phyloP scores from a whole-genome alignment of 92 coral and sea anemone genomes.

The Zoanthus sociatus region DNA sequence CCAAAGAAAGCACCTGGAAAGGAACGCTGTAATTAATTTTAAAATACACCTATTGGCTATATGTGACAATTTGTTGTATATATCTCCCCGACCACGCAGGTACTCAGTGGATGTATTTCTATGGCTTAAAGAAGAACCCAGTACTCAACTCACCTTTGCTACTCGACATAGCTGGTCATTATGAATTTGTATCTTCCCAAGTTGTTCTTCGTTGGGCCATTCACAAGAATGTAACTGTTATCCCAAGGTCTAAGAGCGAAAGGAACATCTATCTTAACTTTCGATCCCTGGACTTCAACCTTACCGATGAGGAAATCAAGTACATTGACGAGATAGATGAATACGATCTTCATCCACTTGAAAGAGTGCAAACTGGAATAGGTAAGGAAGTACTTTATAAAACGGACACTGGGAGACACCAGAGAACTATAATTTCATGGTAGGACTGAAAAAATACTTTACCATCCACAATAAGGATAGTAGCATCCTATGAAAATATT shows the following conservation, averaged over 20 bases:
- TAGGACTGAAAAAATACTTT: too few species aligned
- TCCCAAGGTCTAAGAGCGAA: constrained; percentile 91
- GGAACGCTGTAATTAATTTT: too few species aligned
- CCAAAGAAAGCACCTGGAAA: too few species aligned
- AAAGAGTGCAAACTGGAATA: constrained; percentile 67
- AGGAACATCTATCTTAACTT: constrained; percentile 89
- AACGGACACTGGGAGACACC: neutral
- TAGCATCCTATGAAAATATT: too few species aligned
- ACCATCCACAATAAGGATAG: too few species aligned
- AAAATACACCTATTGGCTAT: too few species aligned
- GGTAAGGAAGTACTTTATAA: constrained; percentile 43
- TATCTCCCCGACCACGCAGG: constrained; percentile 54
- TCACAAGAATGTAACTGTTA: constrained; percentile 90
- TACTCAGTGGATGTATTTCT: constrained; percentile 84
- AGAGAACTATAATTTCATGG: neutral
- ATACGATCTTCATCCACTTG: constrained; percentile 85
- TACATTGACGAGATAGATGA: constrained; percentile 77
- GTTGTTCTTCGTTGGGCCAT: constrained; percentile 94
- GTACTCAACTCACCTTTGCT: constrained; percentile 74
- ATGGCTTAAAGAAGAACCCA: constrained; percentile 90
- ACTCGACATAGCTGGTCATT: constrained; percentile 84
- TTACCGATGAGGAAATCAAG: constrained; percentile 79
- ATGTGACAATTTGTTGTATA: neutral
- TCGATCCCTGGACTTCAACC: constrained; percentile 80
- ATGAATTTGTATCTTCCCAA: constrained; percentile 91